phyloP scores from a whole-genome alignment of 2,888 invertebrate species.

The Nemurella pictetii region DNA sequence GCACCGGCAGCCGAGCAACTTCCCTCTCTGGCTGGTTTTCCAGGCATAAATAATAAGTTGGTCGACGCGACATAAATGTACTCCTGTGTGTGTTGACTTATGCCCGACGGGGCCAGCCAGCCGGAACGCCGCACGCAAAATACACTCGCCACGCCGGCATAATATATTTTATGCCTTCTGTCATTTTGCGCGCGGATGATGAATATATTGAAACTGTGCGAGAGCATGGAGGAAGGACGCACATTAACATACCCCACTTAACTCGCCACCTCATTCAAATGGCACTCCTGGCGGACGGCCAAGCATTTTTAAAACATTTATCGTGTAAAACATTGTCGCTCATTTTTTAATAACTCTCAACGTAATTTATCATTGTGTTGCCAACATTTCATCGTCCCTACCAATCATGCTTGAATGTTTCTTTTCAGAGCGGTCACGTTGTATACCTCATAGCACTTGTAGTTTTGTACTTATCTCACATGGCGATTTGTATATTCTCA shows the following conservation, averaged over 20 bases:
- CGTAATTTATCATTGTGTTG: neutral
- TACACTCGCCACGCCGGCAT: constrained; percentile 1
- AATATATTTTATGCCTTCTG: constrained; percentile 14
- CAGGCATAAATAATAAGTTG: constrained; percentile 32
- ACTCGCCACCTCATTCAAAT: constrained; percentile 24
- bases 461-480: too few relatives aligned
- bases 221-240: constrained; percentile 2
- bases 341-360: constrained; percentile 23
- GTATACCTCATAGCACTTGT: too few relatives aligned
- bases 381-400: neutral
- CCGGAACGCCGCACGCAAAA: constrained; percentile 2
- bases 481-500: too few relatives aligned
- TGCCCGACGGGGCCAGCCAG: neutral
- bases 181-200: constrained; percentile 21
- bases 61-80: neutral
- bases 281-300: neutral
- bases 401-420: neutral
- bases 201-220: constrained; percentile 34
- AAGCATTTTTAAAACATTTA: constrained; percentile 25
- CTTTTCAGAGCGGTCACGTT: too few relatives aligned
- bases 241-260: constrained; percentile 29
- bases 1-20: neutral
- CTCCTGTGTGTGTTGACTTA: constrained; percentile 31
- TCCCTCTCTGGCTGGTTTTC: constrained; percentile 28
- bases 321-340: constrained; percentile 24